phyloP scores from a whole-genome alignment of 1,140 invertebrate species.

The Lycorma delicatula region DNA sequence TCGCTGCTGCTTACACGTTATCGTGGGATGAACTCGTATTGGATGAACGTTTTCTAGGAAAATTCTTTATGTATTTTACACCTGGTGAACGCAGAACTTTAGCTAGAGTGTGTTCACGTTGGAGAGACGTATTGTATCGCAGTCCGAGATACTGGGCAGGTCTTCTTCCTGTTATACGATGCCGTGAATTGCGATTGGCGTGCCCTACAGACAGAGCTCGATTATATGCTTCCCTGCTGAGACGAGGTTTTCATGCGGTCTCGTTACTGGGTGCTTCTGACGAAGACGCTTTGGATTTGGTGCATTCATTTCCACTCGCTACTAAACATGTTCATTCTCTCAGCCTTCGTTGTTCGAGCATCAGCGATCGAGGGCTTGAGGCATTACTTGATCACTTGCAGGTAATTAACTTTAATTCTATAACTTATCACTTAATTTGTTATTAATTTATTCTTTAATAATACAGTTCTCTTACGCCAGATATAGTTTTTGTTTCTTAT shows the following conservation, averaged over 20 bases:
- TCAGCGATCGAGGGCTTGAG: conserved; percentile 82
- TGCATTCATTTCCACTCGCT: conserved; percentile 71
- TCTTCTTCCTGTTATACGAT: conserved; percentile 71
- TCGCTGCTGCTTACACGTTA: conserved; percentile 37
- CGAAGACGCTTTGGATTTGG: conserved; percentile 79
- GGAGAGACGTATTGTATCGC: conserved; percentile 79
- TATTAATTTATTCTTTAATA: no score
- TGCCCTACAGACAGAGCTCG: conserved; percentile 55
- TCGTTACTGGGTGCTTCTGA: conserved; percentile 76
- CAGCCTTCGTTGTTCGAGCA: conserved; percentile 72
- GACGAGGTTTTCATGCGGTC: conserved; percentile 76
- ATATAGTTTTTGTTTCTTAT: no score
- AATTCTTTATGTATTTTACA: conserved; percentile 80
- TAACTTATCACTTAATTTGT: no score
- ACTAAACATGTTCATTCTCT: conserved; percentile 75
- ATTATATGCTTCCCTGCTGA: conserved; percentile 72
- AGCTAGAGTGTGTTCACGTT: conserved; percentile 72
- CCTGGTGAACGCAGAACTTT: conserved; percentile 65
- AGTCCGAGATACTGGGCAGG: conserved; percentile 76
- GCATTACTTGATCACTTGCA: conserved; percentile 74
- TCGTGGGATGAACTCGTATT: conserved; percentile 67
- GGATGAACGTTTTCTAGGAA: conserved; percentile 73
- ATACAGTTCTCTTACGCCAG: no score
- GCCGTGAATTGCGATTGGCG: conserved; percentile 61
- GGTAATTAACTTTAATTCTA: no score